Percentiles rank a stretch among this genome's conserved stretches.
Conservation (phyloP, 2,888 invertebrate species). For the Coleophora flavipennella region DNA sequence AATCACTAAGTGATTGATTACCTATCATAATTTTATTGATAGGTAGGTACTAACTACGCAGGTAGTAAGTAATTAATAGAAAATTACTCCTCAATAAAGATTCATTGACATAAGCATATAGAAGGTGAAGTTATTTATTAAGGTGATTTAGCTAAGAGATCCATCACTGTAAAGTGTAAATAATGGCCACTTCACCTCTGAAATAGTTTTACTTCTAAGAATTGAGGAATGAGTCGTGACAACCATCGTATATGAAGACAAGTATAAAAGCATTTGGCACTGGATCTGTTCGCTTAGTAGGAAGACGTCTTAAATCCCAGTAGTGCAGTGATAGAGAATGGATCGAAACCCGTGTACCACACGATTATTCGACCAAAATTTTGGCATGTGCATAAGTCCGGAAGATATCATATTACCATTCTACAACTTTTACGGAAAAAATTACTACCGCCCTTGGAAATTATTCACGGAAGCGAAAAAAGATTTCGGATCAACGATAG, state of each 20-base stretch:
- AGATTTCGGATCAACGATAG: conserved; percentile 32
- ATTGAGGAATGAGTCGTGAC: conserved; percentile 5
- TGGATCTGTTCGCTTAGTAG: conserved; percentile 20
- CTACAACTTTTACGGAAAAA: conserved; percentile 17
- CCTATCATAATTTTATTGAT: too few species aligned
- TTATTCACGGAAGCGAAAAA: conserved; percentile 21
- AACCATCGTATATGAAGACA: conserved; percentile 22
- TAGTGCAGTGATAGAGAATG: conserved; percentile 17
- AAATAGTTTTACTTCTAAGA: too few species aligned
- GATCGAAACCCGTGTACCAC: conserved; percentile 14
- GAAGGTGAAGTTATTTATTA: too few species aligned
- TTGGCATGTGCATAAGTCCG: conserved; percentile 27
- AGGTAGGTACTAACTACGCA: too few species aligned
- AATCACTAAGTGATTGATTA: too few species aligned
- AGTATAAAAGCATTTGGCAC: conserved; percentile 33
- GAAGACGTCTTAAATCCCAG: conserved; percentile 1
- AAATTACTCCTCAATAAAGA: too few species aligned
- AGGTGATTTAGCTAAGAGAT: not conserved
- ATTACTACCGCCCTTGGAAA: conserved; percentile 35
- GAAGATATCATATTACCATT: conserved; percentile 29
- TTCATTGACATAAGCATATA: too few species aligned
- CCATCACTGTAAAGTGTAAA: not conserved
- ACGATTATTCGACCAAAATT: conserved; percentile 24
- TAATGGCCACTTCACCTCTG: too few species aligned
- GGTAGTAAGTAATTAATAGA: too few species aligned